phyloP scores from a whole-genome alignment of 2,888 invertebrate species.

The Branchellion lobata region DNA sequence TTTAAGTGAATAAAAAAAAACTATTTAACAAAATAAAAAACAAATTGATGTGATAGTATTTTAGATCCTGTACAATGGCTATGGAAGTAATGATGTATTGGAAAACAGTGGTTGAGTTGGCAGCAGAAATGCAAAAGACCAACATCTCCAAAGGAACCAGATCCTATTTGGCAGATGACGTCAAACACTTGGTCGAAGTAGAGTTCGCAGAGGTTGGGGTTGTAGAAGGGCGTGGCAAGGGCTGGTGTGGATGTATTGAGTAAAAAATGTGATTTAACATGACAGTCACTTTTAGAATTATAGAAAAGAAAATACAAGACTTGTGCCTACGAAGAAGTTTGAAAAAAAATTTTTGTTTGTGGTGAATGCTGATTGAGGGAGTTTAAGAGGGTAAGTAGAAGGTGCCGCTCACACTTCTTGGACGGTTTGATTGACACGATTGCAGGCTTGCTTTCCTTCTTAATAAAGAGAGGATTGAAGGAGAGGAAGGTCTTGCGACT shows the following conservation, averaged over 20 bases:
- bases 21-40: not conserved
- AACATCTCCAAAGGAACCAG: constrained; percentile 74
- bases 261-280: not conserved
- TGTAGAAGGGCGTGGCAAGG: constrained; percentile 59
- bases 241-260: constrained; percentile 54
- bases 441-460: constrained; percentile 56
- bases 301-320: too few relatives aligned
- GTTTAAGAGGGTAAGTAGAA: too few relatives aligned
- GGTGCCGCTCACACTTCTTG: constrained; percentile 55
- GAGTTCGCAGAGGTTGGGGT: constrained; percentile 62
- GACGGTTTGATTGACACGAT: constrained; percentile 58
- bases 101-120: too few relatives aligned
- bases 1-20: not conserved
- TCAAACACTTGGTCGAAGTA: constrained; percentile 73
- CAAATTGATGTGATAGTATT: too few relatives aligned
- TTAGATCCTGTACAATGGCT: not conserved
- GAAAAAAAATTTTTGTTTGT: too few relatives aligned
- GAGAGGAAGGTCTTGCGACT: constrained; percentile 61
- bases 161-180: constrained; percentile 69
- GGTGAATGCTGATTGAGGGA: too few relatives aligned
- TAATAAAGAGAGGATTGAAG: constrained; percentile 59
- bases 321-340: not conserved
- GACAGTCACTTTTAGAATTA: too few relatives aligned
- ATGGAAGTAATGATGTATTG: too few relatives aligned
- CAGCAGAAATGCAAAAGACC: constrained; percentile 40